Conservation (phyloP, 2,113 vertebrate species). For the Rafetus swinhoei region DNA sequence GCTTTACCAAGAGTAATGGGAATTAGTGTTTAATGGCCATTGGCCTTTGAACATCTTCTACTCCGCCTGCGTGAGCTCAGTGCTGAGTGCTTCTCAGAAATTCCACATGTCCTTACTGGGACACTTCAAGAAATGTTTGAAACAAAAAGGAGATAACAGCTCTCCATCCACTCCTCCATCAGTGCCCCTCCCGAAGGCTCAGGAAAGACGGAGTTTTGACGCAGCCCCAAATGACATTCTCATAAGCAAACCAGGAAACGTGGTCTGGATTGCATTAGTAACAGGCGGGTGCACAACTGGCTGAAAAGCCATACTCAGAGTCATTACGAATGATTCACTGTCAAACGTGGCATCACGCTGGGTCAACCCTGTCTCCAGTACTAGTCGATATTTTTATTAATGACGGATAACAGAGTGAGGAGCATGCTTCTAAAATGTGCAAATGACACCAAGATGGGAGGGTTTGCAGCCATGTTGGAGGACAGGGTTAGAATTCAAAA, state of each 20-base stretch:
- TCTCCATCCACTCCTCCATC: not conserved
- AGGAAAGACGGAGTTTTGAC: not conserved
- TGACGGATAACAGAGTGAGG: not conserved
- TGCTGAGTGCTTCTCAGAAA: not conserved
- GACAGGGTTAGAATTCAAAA: not conserved
- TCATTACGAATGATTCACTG: not conserved
- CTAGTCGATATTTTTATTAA: not conserved
- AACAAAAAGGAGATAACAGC: not conserved
- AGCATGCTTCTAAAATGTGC: not conserved
- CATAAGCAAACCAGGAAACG: not conserved
- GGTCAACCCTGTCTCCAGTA: not conserved
- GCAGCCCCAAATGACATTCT: not conserved
- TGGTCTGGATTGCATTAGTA: not conserved
- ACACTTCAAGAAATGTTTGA: not conserved
- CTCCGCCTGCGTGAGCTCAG: not conserved
- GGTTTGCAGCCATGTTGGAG: not conserved
- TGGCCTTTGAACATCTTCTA: not conserved
- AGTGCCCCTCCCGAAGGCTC: not conserved
- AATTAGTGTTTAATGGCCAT: not conserved
- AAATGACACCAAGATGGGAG: not conserved
- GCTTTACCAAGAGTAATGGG: not conserved
- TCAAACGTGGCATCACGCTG: not conserved
- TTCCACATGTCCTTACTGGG: not conserved
- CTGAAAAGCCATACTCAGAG: too few relatives aligned
- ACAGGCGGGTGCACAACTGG: too few relatives aligned